phyloP scores from a whole-genome alignment of 2,113 vertebrate genomes.

The Cyanistes caeruleus region DNA sequence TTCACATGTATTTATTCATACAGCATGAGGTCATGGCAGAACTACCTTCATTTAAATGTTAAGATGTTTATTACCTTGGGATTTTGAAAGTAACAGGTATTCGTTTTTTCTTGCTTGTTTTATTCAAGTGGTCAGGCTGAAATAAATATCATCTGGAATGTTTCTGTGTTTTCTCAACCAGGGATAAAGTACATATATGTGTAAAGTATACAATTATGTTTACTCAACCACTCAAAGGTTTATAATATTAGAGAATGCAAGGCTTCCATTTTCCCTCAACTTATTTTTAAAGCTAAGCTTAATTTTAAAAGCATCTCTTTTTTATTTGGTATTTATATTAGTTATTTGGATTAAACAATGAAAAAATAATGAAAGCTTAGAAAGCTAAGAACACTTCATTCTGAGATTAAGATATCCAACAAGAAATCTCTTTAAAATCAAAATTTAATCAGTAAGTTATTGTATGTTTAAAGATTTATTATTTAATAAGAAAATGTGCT shows the following conservation, averaged over 20 bases:
- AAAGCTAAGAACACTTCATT: background rate
- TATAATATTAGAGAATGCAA: background rate
- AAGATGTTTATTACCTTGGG: background rate
- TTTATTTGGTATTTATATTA: background rate
- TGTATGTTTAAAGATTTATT: background rate
- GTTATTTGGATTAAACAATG: background rate
- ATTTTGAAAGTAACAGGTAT: background rate
- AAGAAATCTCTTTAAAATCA: background rate
- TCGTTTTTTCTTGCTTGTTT: background rate
- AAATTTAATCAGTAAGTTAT: background rate
- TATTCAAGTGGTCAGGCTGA: background rate
- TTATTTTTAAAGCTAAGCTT: background rate
- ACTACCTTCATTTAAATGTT: background rate
- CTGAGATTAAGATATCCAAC: background rate
- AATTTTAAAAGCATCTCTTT: background rate
- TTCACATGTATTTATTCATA: background rate
- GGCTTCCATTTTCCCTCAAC: background rate
- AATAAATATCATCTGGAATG: background rate
- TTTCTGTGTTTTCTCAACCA: background rate
- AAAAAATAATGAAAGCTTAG: background rate
- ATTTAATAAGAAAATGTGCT: background rate
- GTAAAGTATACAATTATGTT: background rate
- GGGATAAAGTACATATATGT: background rate
- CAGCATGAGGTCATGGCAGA: background rate
- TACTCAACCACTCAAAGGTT: background rate